Base-by-base conservation (phyloP, 1,140 invertebrate species). In the Odontomachus brunneus region DNA sequence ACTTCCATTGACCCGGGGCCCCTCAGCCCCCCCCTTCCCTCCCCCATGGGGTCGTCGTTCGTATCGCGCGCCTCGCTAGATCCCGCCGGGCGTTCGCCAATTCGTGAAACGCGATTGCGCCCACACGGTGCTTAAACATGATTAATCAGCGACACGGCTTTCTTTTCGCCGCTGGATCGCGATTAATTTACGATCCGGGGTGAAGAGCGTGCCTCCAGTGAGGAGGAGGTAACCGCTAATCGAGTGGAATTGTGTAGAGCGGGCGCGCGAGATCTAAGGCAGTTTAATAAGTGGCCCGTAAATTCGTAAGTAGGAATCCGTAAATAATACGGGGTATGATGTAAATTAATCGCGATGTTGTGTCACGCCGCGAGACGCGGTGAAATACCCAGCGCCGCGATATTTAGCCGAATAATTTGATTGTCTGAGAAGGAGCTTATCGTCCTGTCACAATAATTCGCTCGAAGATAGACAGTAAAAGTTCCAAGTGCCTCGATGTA, bases 371-470 rank as follows among this genome's bases (percentile, higher is more conserved):
- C 7, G 19, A 29, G n/a, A n/a, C n/a, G n/a, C 33, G 29, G 29
- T 24, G 55, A 69, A 22, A 19, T 38, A n/a, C 22, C 19, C 12
- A 7, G 19, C 9, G 17, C 22, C 26, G 17, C 22, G 38, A 67
- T 57, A 57, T 78, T 67, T 67, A 76, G 19, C 12, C 17, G 49
- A 69, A 78, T 78, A 78, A 78, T 78, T 78, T 44, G 63, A 78
- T 78, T 69, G 17, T 78, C 22, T 48, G 51, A 78, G 33, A 78
- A 55, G n/a, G n/a, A 17, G 49, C 63, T 67, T 67, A 78, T 55
- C 63, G 67, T 67, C 2, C 63, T 78, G 63, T 78, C 75, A 78
- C 75, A 78, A 78, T 78, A 78, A 78, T 78, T 78, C 65, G 75
- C 75, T 17, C 38, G 75, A 55, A 65, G 33, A 69, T 22, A 26